These are phyloP conservation scores for Nanorana parkeri DNA, from an alignment of 2,113 vertebrate genomes.

Conservation along the genomic window DNA sequence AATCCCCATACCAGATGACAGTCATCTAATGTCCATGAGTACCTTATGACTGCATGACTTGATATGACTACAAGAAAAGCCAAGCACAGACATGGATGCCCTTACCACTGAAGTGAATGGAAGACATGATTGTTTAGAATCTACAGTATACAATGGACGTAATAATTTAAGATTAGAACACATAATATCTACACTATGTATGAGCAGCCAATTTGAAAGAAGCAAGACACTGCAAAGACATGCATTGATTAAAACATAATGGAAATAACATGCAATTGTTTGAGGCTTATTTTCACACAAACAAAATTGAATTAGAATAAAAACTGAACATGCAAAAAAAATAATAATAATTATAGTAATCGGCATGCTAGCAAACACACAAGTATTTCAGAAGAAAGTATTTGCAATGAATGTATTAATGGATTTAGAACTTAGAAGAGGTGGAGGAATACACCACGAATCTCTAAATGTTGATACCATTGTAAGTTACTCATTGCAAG, in stretches of 20 bases:
- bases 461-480: neutral
- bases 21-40: too few relatives aligned
- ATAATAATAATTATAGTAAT: neutral
- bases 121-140: too few relatives aligned
- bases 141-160: too few relatives aligned
- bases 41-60: too few relatives aligned
- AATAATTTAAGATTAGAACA: too few relatives aligned
- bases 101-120: too few relatives aligned
- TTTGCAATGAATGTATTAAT: slow-evolving; percentile 48
- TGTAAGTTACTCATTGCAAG: slow-evolving; percentile 49
- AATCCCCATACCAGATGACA: too few relatives aligned
- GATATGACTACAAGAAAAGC: too few relatives aligned
- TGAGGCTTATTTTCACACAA: neutral
- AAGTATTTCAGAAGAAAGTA: slow-evolving; percentile 57
- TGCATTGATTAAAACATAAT: slow-evolving; percentile 8
- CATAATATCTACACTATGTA: neutral
- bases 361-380: slow-evolving; percentile 50
- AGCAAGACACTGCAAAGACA: neutral
- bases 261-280: slow-evolving; percentile 31
- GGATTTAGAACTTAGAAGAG: slow-evolving; percentile 33
- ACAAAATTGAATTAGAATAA: neutral
- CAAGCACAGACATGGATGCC: too few relatives aligned
- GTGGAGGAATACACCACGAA: neutral
- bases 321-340: slow-evolving; percentile 1
- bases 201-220: neutral